phyloP scores from a whole-genome alignment of 2,113 vertebrate species.

The Myxocyprinus asiaticus region DNA sequence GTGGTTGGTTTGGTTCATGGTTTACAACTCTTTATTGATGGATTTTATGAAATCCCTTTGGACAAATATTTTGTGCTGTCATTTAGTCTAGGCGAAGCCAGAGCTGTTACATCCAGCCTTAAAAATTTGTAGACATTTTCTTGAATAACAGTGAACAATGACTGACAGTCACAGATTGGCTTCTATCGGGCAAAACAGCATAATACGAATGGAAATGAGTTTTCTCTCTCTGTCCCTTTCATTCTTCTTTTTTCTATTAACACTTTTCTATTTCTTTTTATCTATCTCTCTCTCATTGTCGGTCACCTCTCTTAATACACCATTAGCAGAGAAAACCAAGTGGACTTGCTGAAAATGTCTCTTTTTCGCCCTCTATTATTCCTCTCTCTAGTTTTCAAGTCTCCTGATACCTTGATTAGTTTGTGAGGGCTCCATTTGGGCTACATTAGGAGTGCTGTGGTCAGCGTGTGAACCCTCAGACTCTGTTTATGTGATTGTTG shows the following conservation, averaged over 20 bases:
- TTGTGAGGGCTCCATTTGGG: slow-evolving; percentile 37
- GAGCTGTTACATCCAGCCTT: background rate
- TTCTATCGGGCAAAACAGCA: background rate
- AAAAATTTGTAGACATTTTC: background rate
- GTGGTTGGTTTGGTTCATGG: too few relatives aligned
- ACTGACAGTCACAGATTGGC: slow-evolving; percentile 58
- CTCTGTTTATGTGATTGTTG: slow-evolving; percentile 40
- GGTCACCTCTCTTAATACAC: slow-evolving; percentile 19
- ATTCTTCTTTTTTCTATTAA: background rate
- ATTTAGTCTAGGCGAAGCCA: too few relatives aligned
- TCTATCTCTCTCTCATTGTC: slow-evolving; percentile 4
- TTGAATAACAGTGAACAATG: slow-evolving; percentile 32
- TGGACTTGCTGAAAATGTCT: slow-evolving; percentile 6
- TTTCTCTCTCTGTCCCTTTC: background rate
- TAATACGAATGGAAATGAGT: background rate
- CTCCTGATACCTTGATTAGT: slow-evolving; percentile 14
- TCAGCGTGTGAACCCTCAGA: slow-evolving; percentile 13
- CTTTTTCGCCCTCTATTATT: background rate
- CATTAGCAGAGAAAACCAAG: slow-evolving; percentile 25
- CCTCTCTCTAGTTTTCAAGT: background rate
- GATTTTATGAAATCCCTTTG: too few relatives aligned
- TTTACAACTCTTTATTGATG: too few relatives aligned
- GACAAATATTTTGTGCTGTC: too few relatives aligned
- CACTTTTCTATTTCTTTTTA: background rate
- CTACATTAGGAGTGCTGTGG: slow-evolving; percentile 6